Conservation (phyloP, 2,888 invertebrate genomes). For the Adelognathus sp. region DNA sequence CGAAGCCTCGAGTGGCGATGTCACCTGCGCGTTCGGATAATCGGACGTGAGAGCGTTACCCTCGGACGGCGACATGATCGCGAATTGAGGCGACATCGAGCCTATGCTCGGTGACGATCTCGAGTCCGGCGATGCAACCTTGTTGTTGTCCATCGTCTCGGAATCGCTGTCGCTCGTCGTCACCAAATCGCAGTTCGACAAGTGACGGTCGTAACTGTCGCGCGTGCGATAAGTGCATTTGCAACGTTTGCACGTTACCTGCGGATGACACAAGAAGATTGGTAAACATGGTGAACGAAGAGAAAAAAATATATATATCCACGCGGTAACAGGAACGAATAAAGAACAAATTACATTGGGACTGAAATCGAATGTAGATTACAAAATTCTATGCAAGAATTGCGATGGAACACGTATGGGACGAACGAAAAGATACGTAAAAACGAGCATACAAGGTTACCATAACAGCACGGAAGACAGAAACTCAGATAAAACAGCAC, state of each 20-base stretch:
- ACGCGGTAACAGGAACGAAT: no score
- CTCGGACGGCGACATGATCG: conserved; percentile 77
- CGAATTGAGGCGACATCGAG: conserved; percentile 73
- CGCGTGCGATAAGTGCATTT: conserved; percentile 93
- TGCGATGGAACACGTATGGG: no score
- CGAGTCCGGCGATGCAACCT: conserved; percentile 74
- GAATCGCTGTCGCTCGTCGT: conserved; percentile 92
- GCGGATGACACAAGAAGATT: no score
- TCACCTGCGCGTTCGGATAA: conserved; percentile 75
- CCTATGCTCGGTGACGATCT: conserved; percentile 71
- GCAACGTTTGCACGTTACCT: conserved; percentile 93
- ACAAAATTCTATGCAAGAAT: no score
- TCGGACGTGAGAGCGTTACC: conserved; percentile 75
- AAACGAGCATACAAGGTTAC: no score
- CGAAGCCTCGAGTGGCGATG: conserved; percentile 76
- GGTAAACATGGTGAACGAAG: no score
- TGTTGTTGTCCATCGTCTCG: conserved; percentile 83
- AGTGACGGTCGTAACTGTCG: conserved; percentile 90
- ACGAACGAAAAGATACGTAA: no score
- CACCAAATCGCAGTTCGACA: conserved; percentile 89
- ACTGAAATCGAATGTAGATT: no score
- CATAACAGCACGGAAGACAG: no score
- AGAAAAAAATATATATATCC: no score
- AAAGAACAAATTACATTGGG: no score
- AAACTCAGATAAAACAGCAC: no score